phyloP scores from a whole-genome alignment of 2,113 vertebrate genomes.

The Pterocles burchelli region DNA sequence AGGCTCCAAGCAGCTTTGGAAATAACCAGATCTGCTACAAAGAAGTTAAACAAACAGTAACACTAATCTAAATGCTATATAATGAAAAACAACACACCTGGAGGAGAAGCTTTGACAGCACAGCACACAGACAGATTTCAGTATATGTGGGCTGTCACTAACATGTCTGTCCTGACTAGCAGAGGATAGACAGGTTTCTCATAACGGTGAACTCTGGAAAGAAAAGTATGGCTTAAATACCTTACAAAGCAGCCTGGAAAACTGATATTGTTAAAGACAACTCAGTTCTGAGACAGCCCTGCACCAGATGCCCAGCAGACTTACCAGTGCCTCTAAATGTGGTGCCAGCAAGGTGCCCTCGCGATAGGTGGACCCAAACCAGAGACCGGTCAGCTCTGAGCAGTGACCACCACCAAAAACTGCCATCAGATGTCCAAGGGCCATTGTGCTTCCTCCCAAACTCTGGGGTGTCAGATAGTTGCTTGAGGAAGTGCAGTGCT shows the following conservation, averaged over 20 bases:
- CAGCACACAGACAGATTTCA: background rate
- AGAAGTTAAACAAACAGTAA: constrained; percentile 12
- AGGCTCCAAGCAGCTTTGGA: constrained; percentile 26
- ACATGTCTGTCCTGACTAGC: background rate
- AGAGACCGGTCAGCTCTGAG: accelerated
- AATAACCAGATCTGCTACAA: background rate
- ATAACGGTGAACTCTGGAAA: background rate
- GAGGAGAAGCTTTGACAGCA: background rate
- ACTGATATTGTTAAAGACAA: background rate
- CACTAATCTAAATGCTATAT: background rate
- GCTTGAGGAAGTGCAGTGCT: background rate
- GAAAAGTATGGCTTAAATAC: background rate
- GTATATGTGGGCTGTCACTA: background rate
- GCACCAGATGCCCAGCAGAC: background rate
- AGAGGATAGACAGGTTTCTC: background rate
- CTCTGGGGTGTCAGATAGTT: background rate
- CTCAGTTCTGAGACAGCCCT: background rate
- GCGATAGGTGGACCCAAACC: background rate
- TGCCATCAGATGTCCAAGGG: background rate
- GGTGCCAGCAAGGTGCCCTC: background rate
- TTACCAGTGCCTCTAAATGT: background rate
- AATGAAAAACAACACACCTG: constrained; percentile 12
- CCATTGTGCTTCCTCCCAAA: background rate
- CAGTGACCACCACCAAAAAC: background rate
- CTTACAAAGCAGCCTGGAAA: background rate